Conservation (phyloP, 1,140 invertebrate species). For the Brachionus koreanus region DNA sequence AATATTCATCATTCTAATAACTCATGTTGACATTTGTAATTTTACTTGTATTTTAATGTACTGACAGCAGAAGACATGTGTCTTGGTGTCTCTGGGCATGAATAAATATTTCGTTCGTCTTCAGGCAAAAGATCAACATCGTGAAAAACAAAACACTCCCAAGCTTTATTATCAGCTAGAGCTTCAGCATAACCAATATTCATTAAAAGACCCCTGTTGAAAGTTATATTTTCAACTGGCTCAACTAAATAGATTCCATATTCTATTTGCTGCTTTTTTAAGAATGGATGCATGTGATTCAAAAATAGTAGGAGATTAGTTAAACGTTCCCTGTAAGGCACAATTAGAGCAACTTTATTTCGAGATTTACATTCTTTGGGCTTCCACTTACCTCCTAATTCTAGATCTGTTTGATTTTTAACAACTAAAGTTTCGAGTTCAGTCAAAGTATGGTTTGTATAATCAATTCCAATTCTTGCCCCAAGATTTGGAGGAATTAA, state of each 20-base stretch:
- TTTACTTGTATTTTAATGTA: constrained; percentile 39
- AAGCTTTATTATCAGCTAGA: constrained; percentile 39
- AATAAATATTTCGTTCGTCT: constrained; percentile 47
- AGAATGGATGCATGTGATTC: constrained; percentile 53
- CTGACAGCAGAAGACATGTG: constrained; percentile 36
- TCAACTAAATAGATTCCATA: constrained; percentile 56
- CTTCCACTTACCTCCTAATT: constrained; percentile 68
- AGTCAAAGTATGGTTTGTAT: neutral
- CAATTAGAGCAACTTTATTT: constrained; percentile 61
- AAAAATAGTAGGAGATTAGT: constrained; percentile 55
- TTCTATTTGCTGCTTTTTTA: constrained; percentile 51
- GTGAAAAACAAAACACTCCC: constrained; percentile 55
- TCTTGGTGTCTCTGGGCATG: constrained; percentile 50
- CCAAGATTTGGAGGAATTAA: constrained; percentile 28
- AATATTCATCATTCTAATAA: neutral
- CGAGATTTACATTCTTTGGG: constrained; percentile 70
- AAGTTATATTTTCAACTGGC: constrained; percentile 65
- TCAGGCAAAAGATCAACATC: constrained; percentile 49
- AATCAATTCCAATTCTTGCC: neutral
- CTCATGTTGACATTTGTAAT: neutral
- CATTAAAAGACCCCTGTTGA: constrained; percentile 70
- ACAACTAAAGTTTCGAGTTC: neutral
- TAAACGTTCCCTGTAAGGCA: constrained; percentile 57
- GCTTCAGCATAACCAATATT: constrained; percentile 90
- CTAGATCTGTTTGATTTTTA: neutral